phyloP scores from a whole-genome alignment of 2,113 vertebrate species.

The Cephalopterus ornatus region DNA sequence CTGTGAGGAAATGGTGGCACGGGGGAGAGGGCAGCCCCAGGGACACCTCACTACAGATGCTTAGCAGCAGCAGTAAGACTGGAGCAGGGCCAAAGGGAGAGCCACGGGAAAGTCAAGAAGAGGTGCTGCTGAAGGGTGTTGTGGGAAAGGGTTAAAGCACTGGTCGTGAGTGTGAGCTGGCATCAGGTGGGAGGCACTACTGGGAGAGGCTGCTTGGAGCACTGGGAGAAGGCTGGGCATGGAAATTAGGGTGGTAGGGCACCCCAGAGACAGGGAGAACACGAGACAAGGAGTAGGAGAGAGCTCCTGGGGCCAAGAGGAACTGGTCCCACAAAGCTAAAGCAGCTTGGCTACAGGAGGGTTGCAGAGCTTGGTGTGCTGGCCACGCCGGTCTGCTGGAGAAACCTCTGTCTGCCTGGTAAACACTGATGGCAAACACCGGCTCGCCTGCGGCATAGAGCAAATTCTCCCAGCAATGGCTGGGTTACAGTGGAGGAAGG shows the following conservation, averaged over 20 bases:
- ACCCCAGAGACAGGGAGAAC: neutral
- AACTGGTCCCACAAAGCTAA: neutral
- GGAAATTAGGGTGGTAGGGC: neutral
- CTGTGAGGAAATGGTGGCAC: neutral
- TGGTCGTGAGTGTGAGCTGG: fast-evolving
- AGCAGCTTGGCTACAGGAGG: fast-evolving
- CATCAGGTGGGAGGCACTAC: neutral
- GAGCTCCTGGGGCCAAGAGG: neutral
- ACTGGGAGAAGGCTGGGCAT: neutral
- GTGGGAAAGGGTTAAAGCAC: neutral
- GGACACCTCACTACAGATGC: neutral
- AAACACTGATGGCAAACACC: neutral
- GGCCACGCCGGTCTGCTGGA: neutral
- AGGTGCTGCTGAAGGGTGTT: fast-evolving
- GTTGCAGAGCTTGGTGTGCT: neutral
- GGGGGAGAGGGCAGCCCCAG: neutral
- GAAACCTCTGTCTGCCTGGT: neutral
- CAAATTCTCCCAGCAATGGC: fast-evolving
- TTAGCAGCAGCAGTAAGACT: neutral
- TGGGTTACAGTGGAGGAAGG: neutral
- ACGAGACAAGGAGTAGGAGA: neutral
- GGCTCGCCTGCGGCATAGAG: neutral
- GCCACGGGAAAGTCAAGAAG: neutral
- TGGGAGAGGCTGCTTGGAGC: neutral
- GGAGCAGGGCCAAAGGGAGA: neutral